Percentiles rank a stretch among this genome's conserved stretches.
Evolutionary conservation across 2,113 vertebrate genomes (phyloP).

Genomic region (Platichthys stellatus): DNA sequence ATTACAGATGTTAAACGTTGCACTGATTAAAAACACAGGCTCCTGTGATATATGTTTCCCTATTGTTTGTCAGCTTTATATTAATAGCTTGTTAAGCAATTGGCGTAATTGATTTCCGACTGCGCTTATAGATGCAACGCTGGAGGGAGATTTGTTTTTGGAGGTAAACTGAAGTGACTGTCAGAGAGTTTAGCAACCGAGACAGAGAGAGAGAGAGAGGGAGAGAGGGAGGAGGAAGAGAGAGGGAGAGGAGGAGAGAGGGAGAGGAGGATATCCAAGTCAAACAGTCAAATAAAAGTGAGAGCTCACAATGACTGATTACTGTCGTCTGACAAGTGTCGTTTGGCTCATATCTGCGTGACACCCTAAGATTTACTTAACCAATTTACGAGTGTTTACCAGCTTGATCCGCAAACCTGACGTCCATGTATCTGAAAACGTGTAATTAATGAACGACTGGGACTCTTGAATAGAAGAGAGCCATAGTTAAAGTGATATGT

Average conservation of each 20-base stretch:
- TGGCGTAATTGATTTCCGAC: constrained; percentile 62
- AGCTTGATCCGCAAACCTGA: not conserved
- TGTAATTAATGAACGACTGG: too few species aligned
- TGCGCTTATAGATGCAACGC: constrained; percentile 57
- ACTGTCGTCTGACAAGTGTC: not conserved
- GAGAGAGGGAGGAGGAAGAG: not conserved
- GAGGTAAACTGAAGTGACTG: constrained; percentile 52
- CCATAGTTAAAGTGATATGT: not conserved
- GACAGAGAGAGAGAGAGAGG: not conserved
- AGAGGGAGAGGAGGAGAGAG: not conserved
- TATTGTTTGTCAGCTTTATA: constrained; percentile 65
- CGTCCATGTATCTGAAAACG: too few species aligned
- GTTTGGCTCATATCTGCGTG: not conserved
- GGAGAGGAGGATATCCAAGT: not conserved
- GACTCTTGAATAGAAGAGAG: not conserved
- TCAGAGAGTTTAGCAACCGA: constrained; percentile 38
- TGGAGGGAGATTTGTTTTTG: constrained; percentile 56
- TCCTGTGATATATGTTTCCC: constrained; percentile 47
- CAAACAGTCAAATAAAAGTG: constrained; percentile 43
- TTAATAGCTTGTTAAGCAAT: constrained; percentile 64
- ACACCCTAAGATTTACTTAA: not conserved
- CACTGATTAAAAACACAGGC: constrained; percentile 61
- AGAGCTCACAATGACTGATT: constrained; percentile 26
- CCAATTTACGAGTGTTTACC: too few species aligned
- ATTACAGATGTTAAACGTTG: constrained; percentile 50